phyloP scores from a whole-genome alignment of 64 coral and sea anemone genomes.

The Montipora cactus region DNA sequence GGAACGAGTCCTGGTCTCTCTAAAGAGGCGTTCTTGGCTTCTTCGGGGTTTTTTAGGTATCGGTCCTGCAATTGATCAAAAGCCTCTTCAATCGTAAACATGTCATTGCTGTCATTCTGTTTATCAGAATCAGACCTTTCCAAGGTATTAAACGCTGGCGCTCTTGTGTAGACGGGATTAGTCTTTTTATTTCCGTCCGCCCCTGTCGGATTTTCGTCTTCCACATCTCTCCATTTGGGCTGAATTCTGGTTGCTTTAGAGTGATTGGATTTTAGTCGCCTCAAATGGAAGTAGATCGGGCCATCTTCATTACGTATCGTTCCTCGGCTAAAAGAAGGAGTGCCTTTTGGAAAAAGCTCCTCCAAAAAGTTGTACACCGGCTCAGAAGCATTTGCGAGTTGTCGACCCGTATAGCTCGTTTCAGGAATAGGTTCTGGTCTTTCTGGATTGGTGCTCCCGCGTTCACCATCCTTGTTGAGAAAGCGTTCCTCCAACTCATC shows the following conservation, averaged over 20 bases:
- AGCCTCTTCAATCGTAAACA: not conserved
- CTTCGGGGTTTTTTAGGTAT: not conserved
- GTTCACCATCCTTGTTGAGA: not conserved
- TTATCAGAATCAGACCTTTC: not conserved
- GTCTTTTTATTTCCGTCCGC: not conserved
- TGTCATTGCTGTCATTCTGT: not conserved
- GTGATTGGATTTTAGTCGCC: not conserved
- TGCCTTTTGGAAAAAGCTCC: not conserved
- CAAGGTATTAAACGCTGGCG: not conserved
- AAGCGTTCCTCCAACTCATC: not conserved
- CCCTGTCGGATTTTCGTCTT: not conserved
- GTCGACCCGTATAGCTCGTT: not conserved
- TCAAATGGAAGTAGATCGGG: not conserved
- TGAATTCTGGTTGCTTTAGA: not conserved
- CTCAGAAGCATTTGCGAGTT: not conserved
- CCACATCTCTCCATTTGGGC: not conserved
- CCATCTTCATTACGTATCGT: not conserved
- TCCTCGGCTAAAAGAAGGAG: not conserved
- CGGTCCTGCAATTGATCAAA: slow-evolving; percentile 1
- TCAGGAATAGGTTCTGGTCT: not conserved
- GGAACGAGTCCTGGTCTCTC: not conserved
- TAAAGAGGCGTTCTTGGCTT: too few species aligned
- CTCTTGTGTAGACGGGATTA: not conserved
- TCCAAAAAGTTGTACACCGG: slow-evolving; percentile 6
- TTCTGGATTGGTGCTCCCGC: not conserved